Conservation (phyloP, 2,113 vertebrate genomes). For the Ageneiosus marmoratus region DNA sequence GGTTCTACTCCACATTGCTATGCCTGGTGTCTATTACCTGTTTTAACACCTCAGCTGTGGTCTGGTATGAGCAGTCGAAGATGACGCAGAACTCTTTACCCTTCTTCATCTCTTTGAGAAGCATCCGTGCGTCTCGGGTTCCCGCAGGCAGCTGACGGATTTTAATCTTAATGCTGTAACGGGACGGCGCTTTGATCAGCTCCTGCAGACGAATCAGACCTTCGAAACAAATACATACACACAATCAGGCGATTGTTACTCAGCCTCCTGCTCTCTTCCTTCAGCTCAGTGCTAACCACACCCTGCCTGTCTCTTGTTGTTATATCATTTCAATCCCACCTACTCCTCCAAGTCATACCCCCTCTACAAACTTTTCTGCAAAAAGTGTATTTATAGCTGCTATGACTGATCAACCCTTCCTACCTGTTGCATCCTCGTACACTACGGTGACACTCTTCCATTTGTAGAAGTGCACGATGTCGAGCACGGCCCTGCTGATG, state of each 20-base stretch:
- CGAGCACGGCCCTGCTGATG: slow-evolving; percentile 90
- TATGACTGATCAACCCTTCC: slow-evolving; percentile 35
- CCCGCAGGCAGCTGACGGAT: slow-evolving; percentile 93
- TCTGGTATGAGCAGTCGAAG: slow-evolving; percentile 94
- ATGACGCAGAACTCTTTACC: slow-evolving; percentile 95
- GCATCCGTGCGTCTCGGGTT: slow-evolving; percentile 89
- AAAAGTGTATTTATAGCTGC: neutral
- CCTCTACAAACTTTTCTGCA: no score
- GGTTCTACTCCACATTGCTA: no score
- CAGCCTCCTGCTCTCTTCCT: no score
- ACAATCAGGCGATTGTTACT: neutral
- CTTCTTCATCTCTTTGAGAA: slow-evolving; percentile 98
- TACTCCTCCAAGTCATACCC: no score
- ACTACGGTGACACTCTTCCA: slow-evolving; percentile 95
- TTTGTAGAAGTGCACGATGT: slow-evolving; percentile 92
- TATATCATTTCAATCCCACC: neutral
- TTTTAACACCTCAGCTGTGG: slow-evolving; percentile 89
- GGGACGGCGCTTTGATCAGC: slow-evolving; percentile 97
- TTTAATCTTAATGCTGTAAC: slow-evolving; percentile 96
- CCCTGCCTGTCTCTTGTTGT: neutral
- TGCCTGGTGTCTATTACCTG: slow-evolving; percentile 71
- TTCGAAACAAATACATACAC: slow-evolving; percentile 63
- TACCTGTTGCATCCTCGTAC: slow-evolving; percentile 96
- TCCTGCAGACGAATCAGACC: slow-evolving; percentile 97
- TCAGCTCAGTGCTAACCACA: neutral